Conservation (phyloP, 2,888 invertebrate species). For the Mythimna lalbum region DNA sequence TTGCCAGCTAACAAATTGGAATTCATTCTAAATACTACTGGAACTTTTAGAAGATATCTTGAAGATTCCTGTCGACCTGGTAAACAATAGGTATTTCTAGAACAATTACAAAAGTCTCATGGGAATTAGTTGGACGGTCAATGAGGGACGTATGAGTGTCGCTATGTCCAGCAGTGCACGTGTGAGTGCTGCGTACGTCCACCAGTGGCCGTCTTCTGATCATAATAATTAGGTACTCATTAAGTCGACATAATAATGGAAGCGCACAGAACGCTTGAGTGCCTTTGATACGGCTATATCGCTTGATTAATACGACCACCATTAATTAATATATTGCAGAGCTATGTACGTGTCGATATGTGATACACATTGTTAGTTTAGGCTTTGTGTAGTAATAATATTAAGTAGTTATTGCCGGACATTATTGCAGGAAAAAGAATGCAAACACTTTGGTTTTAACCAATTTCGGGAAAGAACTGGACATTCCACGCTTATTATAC, state of each 20-base stretch:
- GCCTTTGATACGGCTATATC: constrained; percentile 4
- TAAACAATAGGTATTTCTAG: background rate
- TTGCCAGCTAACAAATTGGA: background rate
- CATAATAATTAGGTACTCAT: background rate
- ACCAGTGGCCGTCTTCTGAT: background rate
- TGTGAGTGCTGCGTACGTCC: background rate
- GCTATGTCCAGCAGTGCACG: background rate
- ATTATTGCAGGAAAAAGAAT: background rate
- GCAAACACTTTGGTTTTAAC: too few species aligned
- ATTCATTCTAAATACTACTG: background rate
- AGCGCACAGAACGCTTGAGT: background rate
- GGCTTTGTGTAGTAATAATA: background rate
- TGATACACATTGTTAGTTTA: background rate
- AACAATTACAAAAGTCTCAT: background rate
- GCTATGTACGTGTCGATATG: background rate
- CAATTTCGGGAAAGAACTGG: too few species aligned
- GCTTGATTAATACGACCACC: constrained; percentile 11
- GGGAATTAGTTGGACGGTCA: background rate
- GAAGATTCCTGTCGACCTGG: background rate
- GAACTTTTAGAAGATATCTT: background rate
- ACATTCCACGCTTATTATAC: background rate
- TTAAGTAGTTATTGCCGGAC: background rate
- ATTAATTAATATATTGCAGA: constrained; percentile 13
- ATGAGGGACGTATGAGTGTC: background rate
- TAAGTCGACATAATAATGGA: too few species aligned